These are phyloP conservation scores for Epistrophe eligans DNA, from an alignment of 2,888 invertebrate species.

Conservation along the genomic window DNA sequence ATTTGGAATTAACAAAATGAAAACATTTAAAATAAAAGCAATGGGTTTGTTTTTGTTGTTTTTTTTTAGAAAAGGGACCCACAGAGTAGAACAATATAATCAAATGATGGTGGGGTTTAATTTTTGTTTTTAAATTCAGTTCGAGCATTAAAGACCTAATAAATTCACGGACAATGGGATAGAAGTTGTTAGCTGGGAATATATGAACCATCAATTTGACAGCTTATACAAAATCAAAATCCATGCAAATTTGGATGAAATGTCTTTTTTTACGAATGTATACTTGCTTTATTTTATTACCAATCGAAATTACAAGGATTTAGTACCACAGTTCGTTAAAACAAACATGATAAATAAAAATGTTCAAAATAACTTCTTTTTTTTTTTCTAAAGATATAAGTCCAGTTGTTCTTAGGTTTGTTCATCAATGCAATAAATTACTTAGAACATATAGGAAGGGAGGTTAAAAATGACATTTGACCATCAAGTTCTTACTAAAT, in stretches of 20 bases:
- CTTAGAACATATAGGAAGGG: too few species aligned
- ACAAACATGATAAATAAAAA: too few species aligned
- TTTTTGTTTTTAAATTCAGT: background rate
- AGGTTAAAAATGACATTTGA: too few species aligned
- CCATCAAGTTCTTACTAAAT: too few species aligned
- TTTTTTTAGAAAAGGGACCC: background rate
- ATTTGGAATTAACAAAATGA: slow-evolving; percentile 16
- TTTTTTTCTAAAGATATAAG: too few species aligned
- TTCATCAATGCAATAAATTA: too few species aligned
- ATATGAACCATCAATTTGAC: background rate
- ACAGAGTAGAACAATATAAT: background rate
- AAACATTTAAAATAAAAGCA: slow-evolving; percentile 28
- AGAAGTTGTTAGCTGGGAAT: background rate
- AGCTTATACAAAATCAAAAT: background rate
- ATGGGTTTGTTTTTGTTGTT: background rate
- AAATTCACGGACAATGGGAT: background rate
- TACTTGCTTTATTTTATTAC: too few species aligned
- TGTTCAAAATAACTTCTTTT: too few species aligned
- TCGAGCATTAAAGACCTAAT: background rate
- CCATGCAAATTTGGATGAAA: background rate
- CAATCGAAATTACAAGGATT: too few species aligned
- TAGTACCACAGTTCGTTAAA: too few species aligned
- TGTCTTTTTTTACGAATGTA: too few species aligned
- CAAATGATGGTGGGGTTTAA: background rate
- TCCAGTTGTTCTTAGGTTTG: too few species aligned